Base-by-base conservation (phyloP, 2,888 invertebrate species). In the Drosophila birchii region DNA sequence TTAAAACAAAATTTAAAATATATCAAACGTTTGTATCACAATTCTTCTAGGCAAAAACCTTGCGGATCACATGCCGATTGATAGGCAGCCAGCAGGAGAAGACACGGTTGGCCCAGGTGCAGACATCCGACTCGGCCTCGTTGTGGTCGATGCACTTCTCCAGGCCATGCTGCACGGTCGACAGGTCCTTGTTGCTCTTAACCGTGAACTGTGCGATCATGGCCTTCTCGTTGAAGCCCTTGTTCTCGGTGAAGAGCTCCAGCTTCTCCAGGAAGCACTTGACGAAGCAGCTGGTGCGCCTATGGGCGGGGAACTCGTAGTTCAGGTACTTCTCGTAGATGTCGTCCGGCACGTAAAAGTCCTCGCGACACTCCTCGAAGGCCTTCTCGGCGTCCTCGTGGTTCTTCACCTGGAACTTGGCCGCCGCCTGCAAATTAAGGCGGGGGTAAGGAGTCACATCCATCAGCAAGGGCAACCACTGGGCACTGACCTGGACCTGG, bases 201-300 rank as follows among this genome's bases (percentile, higher is more conserved):
- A 77, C 70, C 0, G 90, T 90, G 62, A 92, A 90, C 72, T 92
- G 92, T 0, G 80, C 12, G 0, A 91, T 78, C 3, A 92, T 88
- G 34, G 78, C 77, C 12, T 86, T 89, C 68, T 91, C 85, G 58
- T 86, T 68, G 79, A 85, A 92, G 3, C 92, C 92, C 32, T 78
- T 86, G 8, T 55, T 74, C 6, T 89, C 89, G 1, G 80, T 82
- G 60, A 92, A 92, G 1, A 92, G 68, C 0, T 90, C 92, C 84
- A 92, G 89, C 76, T 92, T 90, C 63, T 88, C 90, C n/a, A 92
- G 78, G 68, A 91, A 90, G 60, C 92, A 92, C 76, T 91, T 90
- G 3, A 92, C 81, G 60, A 91, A 92, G 77, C 92, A 92, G 18
- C 83, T 87, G 44, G 92, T 92, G 47, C 76, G 87, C 11, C 90